Conservation (phyloP, 2,113 vertebrate species). For the Prunella himalayana region DNA sequence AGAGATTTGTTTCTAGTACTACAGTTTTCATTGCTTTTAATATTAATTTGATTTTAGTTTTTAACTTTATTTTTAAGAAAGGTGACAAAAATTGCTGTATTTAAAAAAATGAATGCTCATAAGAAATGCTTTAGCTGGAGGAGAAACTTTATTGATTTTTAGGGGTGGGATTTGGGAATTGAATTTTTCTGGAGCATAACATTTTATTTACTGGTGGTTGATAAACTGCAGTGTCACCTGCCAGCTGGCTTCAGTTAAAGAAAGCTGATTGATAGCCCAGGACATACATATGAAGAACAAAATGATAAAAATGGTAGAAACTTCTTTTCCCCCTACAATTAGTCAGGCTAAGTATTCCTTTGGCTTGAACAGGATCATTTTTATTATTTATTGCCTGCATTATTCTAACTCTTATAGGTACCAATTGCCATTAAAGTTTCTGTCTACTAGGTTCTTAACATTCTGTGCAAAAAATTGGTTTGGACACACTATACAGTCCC, state of each 20-base stretch:
- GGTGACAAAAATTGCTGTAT: neutral
- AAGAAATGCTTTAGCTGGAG: neutral
- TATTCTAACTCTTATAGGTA: neutral
- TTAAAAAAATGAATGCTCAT: neutral
- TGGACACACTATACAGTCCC: neutral
- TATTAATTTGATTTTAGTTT: neutral
- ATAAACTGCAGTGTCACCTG: constrained; percentile 11
- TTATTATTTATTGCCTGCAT: neutral
- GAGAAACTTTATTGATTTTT: constrained; percentile 13
- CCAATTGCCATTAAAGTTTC: neutral
- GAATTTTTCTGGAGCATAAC: constrained; percentile 21
- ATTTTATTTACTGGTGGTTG: constrained; percentile 21
- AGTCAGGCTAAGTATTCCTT: neutral
- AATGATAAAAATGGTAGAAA: neutral
- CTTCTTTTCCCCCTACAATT: neutral
- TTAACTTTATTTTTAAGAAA: neutral
- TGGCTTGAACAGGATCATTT: neutral
- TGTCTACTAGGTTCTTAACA: neutral
- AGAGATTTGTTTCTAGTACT: neutral
- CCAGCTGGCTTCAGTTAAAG: neutral
- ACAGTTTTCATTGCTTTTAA: neutral
- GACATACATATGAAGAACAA: neutral
- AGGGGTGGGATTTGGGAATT: neutral
- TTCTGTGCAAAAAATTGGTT: neutral
- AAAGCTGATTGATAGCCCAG: neutral